phyloP scores from a whole-genome alignment of 1,140 invertebrate genomes.

The Pseudomyrmex flavicornis region DNA sequence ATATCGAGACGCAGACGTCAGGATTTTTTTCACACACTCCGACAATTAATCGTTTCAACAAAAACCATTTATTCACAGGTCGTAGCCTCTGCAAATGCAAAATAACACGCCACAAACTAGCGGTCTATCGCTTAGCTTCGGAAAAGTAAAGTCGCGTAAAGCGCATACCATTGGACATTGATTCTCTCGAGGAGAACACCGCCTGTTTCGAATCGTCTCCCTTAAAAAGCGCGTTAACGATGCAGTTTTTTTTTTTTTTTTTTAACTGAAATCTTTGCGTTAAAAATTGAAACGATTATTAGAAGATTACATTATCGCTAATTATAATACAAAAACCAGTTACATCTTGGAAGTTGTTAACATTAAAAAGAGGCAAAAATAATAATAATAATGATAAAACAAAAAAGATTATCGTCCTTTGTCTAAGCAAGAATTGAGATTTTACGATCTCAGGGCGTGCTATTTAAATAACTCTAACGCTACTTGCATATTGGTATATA shows the following conservation, averaged over 20 bases:
- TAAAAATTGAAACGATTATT: too few relatives aligned
- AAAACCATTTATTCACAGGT: slow-evolving; percentile 60
- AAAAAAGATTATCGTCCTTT: slow-evolving; percentile 1
- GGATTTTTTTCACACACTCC: slow-evolving; percentile 52
- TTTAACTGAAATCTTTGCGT: not conserved
- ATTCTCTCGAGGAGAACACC: slow-evolving; percentile 32
- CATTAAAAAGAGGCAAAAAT: not conserved
- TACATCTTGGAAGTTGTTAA: slow-evolving; percentile 33
- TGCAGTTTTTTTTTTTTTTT: not conserved
- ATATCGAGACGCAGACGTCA: slow-evolving; percentile 49
- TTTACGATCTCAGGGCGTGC: not conserved
- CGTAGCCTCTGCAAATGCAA: slow-evolving; percentile 57
- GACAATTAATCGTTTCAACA: slow-evolving; percentile 58
- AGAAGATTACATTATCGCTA: not conserved
- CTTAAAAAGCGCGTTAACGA: slow-evolving; percentile 19
- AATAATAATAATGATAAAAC: not conserved
- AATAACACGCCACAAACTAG: slow-evolving; percentile 59
- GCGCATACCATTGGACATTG: slow-evolving; percentile 49
- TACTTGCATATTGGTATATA: slow-evolving; percentile 27
- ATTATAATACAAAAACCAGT: not conserved
- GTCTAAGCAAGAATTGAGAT: slow-evolving; percentile 13
- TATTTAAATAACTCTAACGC: slow-evolving; percentile 16
- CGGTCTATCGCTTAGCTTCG: slow-evolving; percentile 58
- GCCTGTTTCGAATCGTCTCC: slow-evolving; percentile 49
- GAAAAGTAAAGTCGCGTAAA: slow-evolving; percentile 53